These are phyloP conservation scores for Steromphala cineraria DNA, from an alignment of 2,888 invertebrate species.

Conservation along the genomic window DNA sequence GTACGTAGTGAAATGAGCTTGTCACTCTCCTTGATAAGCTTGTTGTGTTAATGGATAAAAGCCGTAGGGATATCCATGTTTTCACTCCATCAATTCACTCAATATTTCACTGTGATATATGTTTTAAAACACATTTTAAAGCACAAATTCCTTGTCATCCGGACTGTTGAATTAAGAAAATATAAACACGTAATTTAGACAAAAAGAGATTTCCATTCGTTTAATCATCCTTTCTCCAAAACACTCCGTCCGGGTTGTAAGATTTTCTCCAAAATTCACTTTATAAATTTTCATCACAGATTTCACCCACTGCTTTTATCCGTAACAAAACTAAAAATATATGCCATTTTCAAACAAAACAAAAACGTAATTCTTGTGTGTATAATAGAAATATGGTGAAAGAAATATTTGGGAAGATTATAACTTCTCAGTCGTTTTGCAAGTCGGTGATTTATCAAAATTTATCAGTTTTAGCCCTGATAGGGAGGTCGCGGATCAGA, in stretches of 20 bases:
- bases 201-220: background rate
- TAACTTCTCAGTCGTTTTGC: background rate
- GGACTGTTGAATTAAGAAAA: background rate
- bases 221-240: conserved; percentile 22
- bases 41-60: background rate
- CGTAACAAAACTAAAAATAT: too few species aligned
- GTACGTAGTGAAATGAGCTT: too few species aligned
- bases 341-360: too few species aligned
- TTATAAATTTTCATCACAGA: too few species aligned
- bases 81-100: background rate
- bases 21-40: background rate
- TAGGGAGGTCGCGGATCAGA: background rate
- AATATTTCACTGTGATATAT: background rate
- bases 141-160: background rate
- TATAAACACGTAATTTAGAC: background rate
- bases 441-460: background rate
- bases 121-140: background rate
- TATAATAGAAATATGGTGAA: too few species aligned
- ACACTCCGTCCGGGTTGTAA: background rate
- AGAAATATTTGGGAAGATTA: background rate
- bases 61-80: background rate
- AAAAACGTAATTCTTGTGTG: too few species aligned
- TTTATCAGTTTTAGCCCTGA: background rate
- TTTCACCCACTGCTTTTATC: too few species aligned
- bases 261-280: too few species aligned